phyloP scores from a whole-genome alignment of 2,113 vertebrate species.

The Paraplagusia blochii region DNA sequence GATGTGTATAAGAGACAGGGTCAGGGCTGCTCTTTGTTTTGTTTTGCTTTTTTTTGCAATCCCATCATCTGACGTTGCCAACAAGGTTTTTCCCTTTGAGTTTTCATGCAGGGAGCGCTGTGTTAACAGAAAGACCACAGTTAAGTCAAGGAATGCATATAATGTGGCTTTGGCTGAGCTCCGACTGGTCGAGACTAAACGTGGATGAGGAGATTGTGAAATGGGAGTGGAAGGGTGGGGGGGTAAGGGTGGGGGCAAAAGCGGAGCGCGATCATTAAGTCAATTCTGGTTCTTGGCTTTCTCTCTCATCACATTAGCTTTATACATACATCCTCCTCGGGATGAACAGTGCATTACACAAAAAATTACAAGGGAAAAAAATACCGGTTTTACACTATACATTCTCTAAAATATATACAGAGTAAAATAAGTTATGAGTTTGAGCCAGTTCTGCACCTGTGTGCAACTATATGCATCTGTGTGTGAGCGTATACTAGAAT shows the following conservation, averaged over 20 bases:
- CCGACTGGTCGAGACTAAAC: slow-evolving; percentile 35
- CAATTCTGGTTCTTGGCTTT: slow-evolving; percentile 52
- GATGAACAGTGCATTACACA: slow-evolving; percentile 94
- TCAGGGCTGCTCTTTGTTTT: slow-evolving; percentile 38
- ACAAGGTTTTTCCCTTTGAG: slow-evolving; percentile 61
- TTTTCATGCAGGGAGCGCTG: slow-evolving; percentile 61
- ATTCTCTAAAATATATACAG: slow-evolving; percentile 98
- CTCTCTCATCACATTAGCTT: slow-evolving; percentile 74
- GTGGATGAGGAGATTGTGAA: slow-evolving; percentile 36
- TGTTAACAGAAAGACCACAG: slow-evolving; percentile 81
- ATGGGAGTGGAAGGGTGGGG: background rate
- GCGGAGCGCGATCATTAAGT: slow-evolving; percentile 52
- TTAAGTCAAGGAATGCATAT: slow-evolving; percentile 88
- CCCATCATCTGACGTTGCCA: slow-evolving; percentile 61
- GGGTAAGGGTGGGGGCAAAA: slow-evolving; percentile 26
- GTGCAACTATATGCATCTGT: slow-evolving; percentile 63
- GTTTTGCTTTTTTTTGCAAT: too few relatives aligned
- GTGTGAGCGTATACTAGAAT: slow-evolving; percentile 57
- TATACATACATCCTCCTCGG: slow-evolving; percentile 77
- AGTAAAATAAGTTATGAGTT: slow-evolving; percentile 98
- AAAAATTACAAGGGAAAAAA: slow-evolving; percentile 95
- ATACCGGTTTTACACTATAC: slow-evolving; percentile 97
- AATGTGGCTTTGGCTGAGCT: slow-evolving; percentile 79
- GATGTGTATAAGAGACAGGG: too few relatives aligned
- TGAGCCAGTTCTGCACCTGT: slow-evolving; percentile 83